Evolutionary conservation across 2,113 vertebrate species (phyloP).

Genomic region (Phycodurus eques): DNA sequence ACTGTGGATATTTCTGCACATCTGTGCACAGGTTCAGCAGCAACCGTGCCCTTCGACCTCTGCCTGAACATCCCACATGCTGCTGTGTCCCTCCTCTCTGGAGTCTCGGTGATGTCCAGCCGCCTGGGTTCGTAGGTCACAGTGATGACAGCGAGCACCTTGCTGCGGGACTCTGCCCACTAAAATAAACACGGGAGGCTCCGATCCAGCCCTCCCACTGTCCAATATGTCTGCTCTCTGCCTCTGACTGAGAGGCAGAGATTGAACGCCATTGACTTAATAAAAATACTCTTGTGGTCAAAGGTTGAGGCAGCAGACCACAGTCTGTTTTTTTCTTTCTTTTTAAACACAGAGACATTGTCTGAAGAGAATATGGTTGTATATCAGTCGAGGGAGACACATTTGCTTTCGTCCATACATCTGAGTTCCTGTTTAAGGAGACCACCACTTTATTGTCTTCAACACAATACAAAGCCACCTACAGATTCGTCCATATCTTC

Average conservation of each 20-base stretch:
- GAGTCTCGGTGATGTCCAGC: conserved; percentile 56
- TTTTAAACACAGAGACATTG: conserved; percentile 64
- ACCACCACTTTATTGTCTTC: conserved; percentile 50
- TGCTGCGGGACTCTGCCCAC: conserved; percentile 69
- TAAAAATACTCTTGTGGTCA: conserved; percentile 69
- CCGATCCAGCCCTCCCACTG: conserved; percentile 34
- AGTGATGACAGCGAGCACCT: conserved; percentile 76
- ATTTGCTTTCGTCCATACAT: conserved; percentile 65
- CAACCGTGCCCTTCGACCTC: conserved; percentile 61
- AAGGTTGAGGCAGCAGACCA: conserved; percentile 50
- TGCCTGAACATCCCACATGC: conserved; percentile 51
- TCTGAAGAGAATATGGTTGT: conserved; percentile 16
- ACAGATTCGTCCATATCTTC: background rate
- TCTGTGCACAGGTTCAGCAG: conserved; percentile 52
- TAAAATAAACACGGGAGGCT: conserved; percentile 71
- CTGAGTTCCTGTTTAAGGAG: conserved; percentile 61
- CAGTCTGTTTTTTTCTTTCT: conserved; percentile 49
- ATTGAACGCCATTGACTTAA: conserved; percentile 62
- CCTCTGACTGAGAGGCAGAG: conserved; percentile 45
- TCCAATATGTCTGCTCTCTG: conserved; percentile 42
- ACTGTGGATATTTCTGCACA: conserved; percentile 38
- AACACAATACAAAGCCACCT: conserved; percentile 43
- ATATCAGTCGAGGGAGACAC: conserved; percentile 57
- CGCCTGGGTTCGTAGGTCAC: conserved; percentile 67
- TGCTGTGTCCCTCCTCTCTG: conserved; percentile 42